Evolutionary conservation across 2,113 vertebrate genomes (phyloP).

Genomic region (Actenoides hombroni): DNA sequence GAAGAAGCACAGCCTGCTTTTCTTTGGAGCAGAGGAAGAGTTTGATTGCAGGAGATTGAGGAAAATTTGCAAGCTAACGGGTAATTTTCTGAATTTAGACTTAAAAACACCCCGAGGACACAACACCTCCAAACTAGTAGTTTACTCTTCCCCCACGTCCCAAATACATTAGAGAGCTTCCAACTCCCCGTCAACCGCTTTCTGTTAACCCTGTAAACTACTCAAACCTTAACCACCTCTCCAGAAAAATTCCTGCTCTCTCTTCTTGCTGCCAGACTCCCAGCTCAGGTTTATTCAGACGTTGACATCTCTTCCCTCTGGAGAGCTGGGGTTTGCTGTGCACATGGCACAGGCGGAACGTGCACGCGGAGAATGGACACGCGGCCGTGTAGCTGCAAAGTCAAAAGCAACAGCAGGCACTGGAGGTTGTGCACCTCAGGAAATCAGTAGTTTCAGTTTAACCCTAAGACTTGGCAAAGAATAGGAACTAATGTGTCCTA

Average conservation of each 20-base stretch:
- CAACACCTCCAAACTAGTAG: neutral
- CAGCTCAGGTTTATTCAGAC: neutral
- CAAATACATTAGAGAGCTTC: neutral
- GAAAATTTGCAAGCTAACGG: neutral
- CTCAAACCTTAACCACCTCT: neutral
- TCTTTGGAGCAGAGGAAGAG: neutral
- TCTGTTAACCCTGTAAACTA: neutral
- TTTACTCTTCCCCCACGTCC: neutral
- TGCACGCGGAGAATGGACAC: fast-evolving
- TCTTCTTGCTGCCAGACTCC: neutral
- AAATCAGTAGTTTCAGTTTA: neutral
- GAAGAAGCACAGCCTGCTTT: neutral
- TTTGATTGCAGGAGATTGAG: neutral
- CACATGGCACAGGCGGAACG: neutral
- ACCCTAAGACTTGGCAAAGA: neutral
- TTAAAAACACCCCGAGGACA: neutral
- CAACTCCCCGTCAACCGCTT: neutral
- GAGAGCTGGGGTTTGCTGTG: neutral
- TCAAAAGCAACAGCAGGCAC: neutral
- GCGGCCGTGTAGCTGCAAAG: neutral
- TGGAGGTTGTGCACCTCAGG: neutral
- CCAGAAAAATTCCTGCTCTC: neutral
- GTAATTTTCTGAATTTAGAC: neutral
- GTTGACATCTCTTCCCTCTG: neutral
- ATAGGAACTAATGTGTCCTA: neutral